Percentiles rank a stretch among this genome's conserved stretches.
phyloP scores from a whole-genome alignment of 2,888 invertebrate species.

The Anorthoa munda region DNA sequence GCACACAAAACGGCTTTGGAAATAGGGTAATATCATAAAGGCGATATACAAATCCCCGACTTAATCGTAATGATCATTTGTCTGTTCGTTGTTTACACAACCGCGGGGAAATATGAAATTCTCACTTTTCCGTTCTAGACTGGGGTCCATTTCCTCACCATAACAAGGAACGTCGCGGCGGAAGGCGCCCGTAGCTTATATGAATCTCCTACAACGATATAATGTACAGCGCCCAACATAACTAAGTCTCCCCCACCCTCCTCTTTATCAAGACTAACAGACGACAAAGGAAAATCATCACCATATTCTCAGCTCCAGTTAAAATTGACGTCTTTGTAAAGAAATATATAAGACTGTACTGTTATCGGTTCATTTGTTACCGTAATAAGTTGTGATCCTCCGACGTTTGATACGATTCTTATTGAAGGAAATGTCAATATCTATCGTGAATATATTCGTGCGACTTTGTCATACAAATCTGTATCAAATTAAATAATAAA shows the following conservation, averaged over 20 bases:
- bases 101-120: conserved; percentile 68
- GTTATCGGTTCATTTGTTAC: conserved; percentile 82
- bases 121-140: conserved; percentile 79
- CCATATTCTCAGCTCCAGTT: conserved; percentile 68
- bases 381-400: conserved; percentile 82
- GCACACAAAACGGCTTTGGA: conserved; percentile 45
- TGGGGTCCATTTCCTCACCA: conserved; percentile 83
- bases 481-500: conserved; percentile 47
- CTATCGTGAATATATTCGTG: conserved; percentile 63
- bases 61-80: conserved; percentile 59
- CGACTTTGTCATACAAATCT: conserved; percentile 52
- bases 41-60: conserved; percentile 40
- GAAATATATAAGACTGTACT: conserved; percentile 76
- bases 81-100: conserved; percentile 61
- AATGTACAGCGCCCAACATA: conserved; percentile 67
- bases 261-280: conserved; percentile 52
- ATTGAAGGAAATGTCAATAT: conserved; percentile 77
- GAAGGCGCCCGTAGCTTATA: conserved; percentile 81
- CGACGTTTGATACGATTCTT: conserved; percentile 79
- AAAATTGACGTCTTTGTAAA: conserved; percentile 70
- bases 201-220: conserved; percentile 77
- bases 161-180: conserved; percentile 77
- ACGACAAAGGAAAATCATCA: conserved; percentile 54
- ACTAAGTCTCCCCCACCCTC: conserved; percentile 65
- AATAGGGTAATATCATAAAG: conserved; percentile 37